A percentile compares a stretch with the other conserved stretches of the same genome.
These are phyloP conservation scores for Penaeus chinensis DNA, from an alignment of 1,140 invertebrate genomes.

Conservation along the genomic window DNA sequence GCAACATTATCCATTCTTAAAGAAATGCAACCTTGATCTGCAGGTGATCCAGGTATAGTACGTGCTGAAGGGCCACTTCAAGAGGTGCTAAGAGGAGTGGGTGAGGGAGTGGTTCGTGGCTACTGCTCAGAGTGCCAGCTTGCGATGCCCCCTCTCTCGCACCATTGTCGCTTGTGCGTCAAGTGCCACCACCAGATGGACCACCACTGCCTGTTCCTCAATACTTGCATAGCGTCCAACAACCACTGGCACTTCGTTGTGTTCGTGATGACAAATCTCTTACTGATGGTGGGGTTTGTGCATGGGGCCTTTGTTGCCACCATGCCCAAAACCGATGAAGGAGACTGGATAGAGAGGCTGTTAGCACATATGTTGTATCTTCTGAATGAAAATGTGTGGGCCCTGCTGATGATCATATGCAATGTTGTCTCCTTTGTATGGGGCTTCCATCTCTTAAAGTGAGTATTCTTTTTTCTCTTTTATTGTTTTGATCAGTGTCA, in stretches of 20 bases:
- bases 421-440: slow-evolving; percentile 46
- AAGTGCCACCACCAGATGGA: slow-evolving; percentile 49
- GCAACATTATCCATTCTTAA: neutral
- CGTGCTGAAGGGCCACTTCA: slow-evolving; percentile 36
- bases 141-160: slow-evolving; percentile 41
- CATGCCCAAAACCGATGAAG: neutral
- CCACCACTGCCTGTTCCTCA: slow-evolving; percentile 58
- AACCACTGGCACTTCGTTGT: slow-evolving; percentile 58
- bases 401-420: slow-evolving; percentile 45
- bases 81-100: slow-evolving; percentile 44
- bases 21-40: neutral
- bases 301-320: slow-evolving; percentile 19
- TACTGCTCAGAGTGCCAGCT: slow-evolving; percentile 56
- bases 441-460: slow-evolving; percentile 48
- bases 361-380: slow-evolving; percentile 8
- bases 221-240: slow-evolving; percentile 49
- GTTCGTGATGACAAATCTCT: slow-evolving; percentile 42
- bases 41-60: slow-evolving; percentile 55
- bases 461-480: slow-evolving; percentile 3
- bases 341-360: slow-evolving; percentile 40
- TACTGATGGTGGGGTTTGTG: slow-evolving; percentile 37
- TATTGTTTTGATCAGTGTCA: neutral
- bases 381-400: slow-evolving; percentile 51
- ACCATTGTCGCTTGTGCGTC: slow-evolving; percentile 53
- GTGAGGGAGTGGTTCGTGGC: slow-evolving; percentile 42